Conservation (phyloP, 1,140 invertebrate genomes). For the Neodiprion pinetum region DNA sequence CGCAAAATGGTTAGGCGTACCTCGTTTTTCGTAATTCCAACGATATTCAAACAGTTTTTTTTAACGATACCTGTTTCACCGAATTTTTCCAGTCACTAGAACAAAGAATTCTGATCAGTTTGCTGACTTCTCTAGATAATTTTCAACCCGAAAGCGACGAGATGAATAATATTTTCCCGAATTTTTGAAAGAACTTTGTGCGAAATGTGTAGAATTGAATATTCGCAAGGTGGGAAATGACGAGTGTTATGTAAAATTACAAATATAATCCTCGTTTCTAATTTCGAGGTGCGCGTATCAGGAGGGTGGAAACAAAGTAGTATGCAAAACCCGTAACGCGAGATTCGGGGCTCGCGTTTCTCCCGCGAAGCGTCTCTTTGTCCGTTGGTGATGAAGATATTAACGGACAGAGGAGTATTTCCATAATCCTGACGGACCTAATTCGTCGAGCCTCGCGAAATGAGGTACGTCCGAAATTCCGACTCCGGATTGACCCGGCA, state of each 20-base stretch:
- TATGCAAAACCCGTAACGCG: slow-evolving; percentile 3
- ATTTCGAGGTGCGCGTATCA: neutral
- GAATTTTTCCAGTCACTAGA: no score
- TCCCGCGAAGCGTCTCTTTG: neutral
- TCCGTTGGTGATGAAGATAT: slow-evolving; percentile 13
- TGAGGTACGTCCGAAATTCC: neutral
- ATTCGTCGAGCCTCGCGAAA: neutral
- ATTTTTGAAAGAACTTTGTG: no score
- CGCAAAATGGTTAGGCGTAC: no score
- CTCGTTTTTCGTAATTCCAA: no score
- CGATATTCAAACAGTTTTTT: no score
- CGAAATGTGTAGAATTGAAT: no score
- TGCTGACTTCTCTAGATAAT: no score
- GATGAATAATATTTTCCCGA: no score
- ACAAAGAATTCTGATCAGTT: no score
- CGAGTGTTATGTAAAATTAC: slow-evolving; percentile 2
- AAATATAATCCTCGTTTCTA: neutral
- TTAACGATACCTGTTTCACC: no score
- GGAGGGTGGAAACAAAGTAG: neutral
- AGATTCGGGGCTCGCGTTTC: neutral
- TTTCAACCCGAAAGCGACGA: no score
- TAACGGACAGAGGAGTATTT: neutral
- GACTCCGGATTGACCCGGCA: neutral
- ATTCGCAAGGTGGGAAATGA: neutral
- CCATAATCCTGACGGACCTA: slow-evolving; percentile 9